These are phyloP conservation scores for Papilio dardanus DNA, from an alignment of 1,140 invertebrate species.

Conservation along the genomic window DNA sequence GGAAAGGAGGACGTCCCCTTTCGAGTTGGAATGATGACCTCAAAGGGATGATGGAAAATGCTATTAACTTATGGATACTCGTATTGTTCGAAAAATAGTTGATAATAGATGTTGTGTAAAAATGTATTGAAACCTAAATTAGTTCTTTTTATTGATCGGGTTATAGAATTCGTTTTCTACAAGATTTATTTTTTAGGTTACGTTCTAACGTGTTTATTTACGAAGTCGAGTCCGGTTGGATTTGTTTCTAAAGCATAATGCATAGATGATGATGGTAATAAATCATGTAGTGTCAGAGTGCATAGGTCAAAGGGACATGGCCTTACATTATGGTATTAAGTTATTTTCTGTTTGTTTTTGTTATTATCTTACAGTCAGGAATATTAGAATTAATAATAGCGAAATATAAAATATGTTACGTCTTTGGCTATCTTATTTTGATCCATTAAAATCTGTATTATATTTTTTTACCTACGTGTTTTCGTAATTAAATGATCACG, in stretches of 20 bases:
- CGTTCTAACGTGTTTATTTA: conserved; percentile 21
- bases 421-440: not conserved
- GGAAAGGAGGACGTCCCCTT: not conserved
- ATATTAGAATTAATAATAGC: not conserved
- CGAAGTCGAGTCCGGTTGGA: not conserved
- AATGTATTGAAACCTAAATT: too few relatives aligned
- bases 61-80: not conserved
- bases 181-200: conserved; percentile 43
- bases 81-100: not conserved
- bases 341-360: not conserved
- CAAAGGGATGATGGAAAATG: not conserved
- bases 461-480: not conserved
- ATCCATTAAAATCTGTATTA: not conserved
- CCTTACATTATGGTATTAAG: not conserved
- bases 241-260: conserved; percentile 8
- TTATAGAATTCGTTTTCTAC: not conserved
- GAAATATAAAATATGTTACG: not conserved
- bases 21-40: not conserved
- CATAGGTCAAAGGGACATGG: conserved; percentile 1
- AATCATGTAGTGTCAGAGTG: conserved; percentile 19
- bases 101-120: too few relatives aligned
- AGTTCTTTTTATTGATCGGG: too few relatives aligned
- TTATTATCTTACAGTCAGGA: not conserved
- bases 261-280: conserved; percentile 11
- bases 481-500: conserved; percentile 18